Percentiles rank a stretch among this genome's conserved stretches.
Evolutionary conservation across 2,113 vertebrate genomes (phyloP).

Genomic region (Erinaceus europaeus): DNA sequence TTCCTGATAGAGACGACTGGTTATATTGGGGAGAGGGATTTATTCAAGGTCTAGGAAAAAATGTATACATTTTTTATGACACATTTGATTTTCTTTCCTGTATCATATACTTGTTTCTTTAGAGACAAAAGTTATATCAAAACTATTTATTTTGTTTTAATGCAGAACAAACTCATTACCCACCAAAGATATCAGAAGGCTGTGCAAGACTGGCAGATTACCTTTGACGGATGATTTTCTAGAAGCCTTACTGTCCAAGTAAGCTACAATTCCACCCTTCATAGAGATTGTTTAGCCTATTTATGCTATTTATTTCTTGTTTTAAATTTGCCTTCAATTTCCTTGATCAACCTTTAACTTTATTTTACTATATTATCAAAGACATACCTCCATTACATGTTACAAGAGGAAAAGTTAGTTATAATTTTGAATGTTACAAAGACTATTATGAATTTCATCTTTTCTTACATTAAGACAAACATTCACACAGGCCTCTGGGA

Average conservation of each 20-base stretch:
- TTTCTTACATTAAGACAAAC: constrained; percentile 11
- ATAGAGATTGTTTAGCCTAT: background rate
- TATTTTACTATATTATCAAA: constrained; percentile 18
- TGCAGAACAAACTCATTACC: constrained; percentile 86
- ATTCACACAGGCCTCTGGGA: background rate
- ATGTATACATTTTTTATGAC: constrained; percentile 2
- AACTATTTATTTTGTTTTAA: constrained; percentile 57
- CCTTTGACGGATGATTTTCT: constrained; percentile 87
- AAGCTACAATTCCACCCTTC: constrained; percentile 62
- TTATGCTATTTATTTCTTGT: constrained; percentile 12
- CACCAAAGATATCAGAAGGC: constrained; percentile 78
- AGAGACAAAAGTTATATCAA: constrained; percentile 12
- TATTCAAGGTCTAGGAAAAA: too few relatives aligned
- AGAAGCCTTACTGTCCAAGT: constrained; percentile 84
- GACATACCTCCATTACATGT: background rate
- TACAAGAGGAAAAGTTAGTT: constrained; percentile 23
- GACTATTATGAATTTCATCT: constrained; percentile 6
- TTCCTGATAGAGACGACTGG: too few relatives aligned
- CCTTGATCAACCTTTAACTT: background rate
- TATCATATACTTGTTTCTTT: constrained; percentile 15
- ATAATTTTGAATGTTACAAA: constrained; percentile 27
- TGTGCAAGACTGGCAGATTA: constrained; percentile 89
- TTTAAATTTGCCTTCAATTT: constrained; percentile 33
- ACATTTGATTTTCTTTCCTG: constrained; percentile 13
- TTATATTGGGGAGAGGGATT: too few relatives aligned